phyloP scores from a whole-genome alignment of 2,888 invertebrate species.

The Bombyx huttoni region DNA sequence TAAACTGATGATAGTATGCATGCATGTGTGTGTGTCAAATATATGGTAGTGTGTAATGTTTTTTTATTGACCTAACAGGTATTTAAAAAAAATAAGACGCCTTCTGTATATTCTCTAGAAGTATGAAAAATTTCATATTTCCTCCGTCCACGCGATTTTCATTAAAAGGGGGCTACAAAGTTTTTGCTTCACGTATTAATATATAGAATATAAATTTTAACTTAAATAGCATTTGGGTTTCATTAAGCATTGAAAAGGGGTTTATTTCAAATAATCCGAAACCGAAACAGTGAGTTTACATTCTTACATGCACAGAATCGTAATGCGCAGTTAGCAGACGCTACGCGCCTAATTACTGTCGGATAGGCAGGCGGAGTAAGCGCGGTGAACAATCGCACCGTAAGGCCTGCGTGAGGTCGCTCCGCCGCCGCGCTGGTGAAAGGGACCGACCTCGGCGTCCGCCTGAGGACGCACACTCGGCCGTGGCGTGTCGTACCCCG shows the following conservation, averaged over 20 bases:
- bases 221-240: no score
- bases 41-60: no score
- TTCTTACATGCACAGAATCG: slow-evolving; percentile 6
- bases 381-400: slow-evolving; percentile 38
- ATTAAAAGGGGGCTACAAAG: no score
- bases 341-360: slow-evolving; percentile 14
- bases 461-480: slow-evolving; percentile 39
- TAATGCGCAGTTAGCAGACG: slow-evolving; percentile 9
- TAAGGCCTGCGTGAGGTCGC: slow-evolving; percentile 56
- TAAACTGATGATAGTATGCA: no score
- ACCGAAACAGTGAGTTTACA: neutral
- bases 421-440: slow-evolving; percentile 54
- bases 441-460: slow-evolving; percentile 24
- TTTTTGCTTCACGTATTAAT: no score
- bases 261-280: neutral
- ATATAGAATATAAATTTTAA: no score
- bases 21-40: no score
- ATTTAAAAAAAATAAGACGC: no score
- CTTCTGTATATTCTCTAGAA: no score
- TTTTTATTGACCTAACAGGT: no score
- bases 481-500: slow-evolving; percentile 19
- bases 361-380: slow-evolving; percentile 18
- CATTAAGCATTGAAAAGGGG: neutral
- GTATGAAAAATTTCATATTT: no score
- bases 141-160: no score